Percentiles rank a stretch among this genome's conserved stretches.
phyloP scores from a whole-genome alignment of 1,140 invertebrate species.

The Dendroctonus ponderosae region DNA sequence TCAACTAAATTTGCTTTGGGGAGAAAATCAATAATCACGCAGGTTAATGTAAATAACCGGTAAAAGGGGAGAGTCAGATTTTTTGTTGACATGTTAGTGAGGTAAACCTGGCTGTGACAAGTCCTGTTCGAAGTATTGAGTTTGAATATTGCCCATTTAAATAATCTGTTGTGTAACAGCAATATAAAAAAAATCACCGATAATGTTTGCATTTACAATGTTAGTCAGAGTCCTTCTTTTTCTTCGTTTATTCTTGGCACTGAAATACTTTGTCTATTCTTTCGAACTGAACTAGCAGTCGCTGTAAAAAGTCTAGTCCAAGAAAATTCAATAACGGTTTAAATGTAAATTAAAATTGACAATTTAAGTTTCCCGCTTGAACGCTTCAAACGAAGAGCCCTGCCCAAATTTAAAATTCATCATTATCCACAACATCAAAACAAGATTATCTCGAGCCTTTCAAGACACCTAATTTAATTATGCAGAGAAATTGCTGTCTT shows the following conservation, averaged over 20 bases:
- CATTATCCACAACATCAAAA: conserved; percentile 37
- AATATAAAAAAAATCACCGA: no score
- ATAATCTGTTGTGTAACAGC: no score
- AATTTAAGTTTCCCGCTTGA: conserved; percentile 29
- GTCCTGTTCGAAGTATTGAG: no score
- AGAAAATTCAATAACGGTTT: conserved; percentile 24
- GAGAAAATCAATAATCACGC: conserved; percentile 27
- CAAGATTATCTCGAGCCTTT: conserved; percentile 38
- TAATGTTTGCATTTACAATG: no score
- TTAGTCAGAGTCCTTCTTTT: no score
- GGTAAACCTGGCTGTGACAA: no score
- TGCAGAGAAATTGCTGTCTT: conserved; percentile 36
- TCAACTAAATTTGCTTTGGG: conserved; percentile 24
- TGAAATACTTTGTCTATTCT: no score
- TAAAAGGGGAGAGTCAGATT: conserved; percentile 21
- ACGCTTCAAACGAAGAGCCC: conserved; percentile 30
- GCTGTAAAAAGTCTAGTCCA: no score
- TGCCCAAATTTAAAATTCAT: conserved; percentile 37
- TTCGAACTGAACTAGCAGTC: no score
- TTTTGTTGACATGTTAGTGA: conserved; percentile 6
- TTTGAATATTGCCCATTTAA: no score
- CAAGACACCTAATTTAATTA: conserved; percentile 37
- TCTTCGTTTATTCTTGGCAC: no score
- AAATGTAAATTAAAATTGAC: conserved; percentile 37
- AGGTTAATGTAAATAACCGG: conserved; percentile 26